These are phyloP conservation scores for Caprella mutica DNA, from an alignment of 2,888 invertebrate genomes.

Conservation along the genomic window DNA sequence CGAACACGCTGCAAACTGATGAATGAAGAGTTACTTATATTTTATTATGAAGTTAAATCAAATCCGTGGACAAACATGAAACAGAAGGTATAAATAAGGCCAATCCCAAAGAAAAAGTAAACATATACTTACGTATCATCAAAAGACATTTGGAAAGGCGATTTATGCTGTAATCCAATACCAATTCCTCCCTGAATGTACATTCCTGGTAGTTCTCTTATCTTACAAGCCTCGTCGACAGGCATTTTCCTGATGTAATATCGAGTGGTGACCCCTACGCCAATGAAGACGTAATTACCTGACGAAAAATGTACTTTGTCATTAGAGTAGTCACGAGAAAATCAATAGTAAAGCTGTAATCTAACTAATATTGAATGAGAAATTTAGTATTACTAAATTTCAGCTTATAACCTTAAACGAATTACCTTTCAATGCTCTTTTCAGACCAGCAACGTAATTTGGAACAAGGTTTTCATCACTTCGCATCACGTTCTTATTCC, in stretches of 20 bases:
- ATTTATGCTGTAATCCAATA: slow-evolving; percentile 25
- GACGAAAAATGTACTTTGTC: no score
- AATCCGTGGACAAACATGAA: neutral
- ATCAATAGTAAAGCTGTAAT: no score
- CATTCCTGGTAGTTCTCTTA: slow-evolving; percentile 18
- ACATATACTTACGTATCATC: slow-evolving; percentile 19
- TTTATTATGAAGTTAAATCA: neutral
- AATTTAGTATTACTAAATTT: no score
- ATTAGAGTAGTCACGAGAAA: neutral
- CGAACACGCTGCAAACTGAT: slow-evolving; percentile 21
- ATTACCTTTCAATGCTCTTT: slow-evolving; percentile 18
- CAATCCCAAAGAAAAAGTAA: neutral
- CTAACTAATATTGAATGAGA: no score
- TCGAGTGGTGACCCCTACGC: slow-evolving; percentile 26
- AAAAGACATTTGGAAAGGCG: slow-evolving; percentile 25
- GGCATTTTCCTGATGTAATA: slow-evolving; percentile 20
- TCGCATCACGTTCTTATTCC: slow-evolving; percentile 18
- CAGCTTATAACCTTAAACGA: no score
- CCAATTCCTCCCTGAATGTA: slow-evolving; percentile 29
- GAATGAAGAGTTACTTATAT: neutral
- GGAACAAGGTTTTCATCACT: slow-evolving; percentile 16
- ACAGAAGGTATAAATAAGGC: neutral
- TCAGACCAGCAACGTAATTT: slow-evolving; percentile 19
- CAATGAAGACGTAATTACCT: slow-evolving; percentile 33
- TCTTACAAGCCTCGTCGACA: slow-evolving; percentile 13